Base-by-base conservation (phyloP, 2,888 invertebrate genomes). In the Nebria brevicollis region DNA sequence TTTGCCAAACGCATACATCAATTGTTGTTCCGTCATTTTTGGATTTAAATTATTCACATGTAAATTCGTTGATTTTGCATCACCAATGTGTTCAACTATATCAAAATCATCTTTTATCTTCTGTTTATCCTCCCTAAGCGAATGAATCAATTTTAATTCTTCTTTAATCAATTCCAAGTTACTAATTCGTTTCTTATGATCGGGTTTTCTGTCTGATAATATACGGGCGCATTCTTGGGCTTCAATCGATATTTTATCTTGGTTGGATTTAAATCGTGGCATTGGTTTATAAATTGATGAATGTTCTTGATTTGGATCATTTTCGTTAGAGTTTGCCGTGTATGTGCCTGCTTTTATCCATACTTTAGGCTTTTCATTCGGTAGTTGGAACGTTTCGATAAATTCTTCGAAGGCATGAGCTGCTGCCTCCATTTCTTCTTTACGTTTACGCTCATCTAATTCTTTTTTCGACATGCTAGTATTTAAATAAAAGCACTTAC, bases 161-260 rank as follows among this genome's bases (percentile, higher is more conserved):
- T 99, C 98, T 87, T 99, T 99, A 86, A 99, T 97, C 43, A 96
- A 90, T 88, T 99, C 99, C 83, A 99, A 90, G 89, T 99, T 99
- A 85, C 97, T 98, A 87, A 98, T 98, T 88, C 97, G 97, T 88
- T 97, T 98, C 86, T 93, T 95, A 85, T 90, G 86, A 70, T 91
- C 90, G 2, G 93, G 92, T 75, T 92, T 90, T 85, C 92, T 92
- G 2, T 91, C 89, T 83, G 94, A 90, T 66, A 93, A 87, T 68
- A 92, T 90, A 87, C 91, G 92, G 0, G 93, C 93, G 88, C 93
- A 94, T 86, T 94, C 94, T 83, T 93, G 91, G 0, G 92, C 92
- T 86, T 93, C 93, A 1, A 93, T 92, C 0, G 91, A 89, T 3
- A 89, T 90, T 82, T 84, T 86, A 83, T 91, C 91, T 7, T 91